A percentile compares a stretch with the other conserved stretches of the same genome.
Conservation (phyloP, 2,797 vertebrate genomes). For the Crenichthys baileyi region DNA sequence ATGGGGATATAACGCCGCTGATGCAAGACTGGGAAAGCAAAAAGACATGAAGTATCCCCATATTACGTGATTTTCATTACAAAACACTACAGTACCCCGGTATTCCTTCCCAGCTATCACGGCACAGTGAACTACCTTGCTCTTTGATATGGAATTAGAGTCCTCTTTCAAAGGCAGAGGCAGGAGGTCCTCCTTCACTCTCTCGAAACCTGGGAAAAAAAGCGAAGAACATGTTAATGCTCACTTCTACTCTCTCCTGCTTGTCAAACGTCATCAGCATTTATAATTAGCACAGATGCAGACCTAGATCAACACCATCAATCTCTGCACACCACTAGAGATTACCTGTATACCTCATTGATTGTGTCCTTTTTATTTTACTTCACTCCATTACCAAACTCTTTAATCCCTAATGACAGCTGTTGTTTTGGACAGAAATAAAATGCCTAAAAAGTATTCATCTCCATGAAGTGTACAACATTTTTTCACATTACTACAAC, state of each 20-base stretch:
- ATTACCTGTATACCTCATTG: too few species aligned
- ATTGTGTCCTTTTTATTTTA: too few species aligned
- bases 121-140: slow-evolving; percentile 85
- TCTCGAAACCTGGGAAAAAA: slow-evolving; percentile 88
- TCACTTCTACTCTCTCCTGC: not conserved
- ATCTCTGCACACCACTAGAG: too few species aligned
- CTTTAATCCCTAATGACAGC: too few species aligned
- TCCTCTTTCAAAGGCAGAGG: slow-evolving; percentile 90
- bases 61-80: slow-evolving; percentile 40
- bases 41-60: slow-evolving; percentile 18
- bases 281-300: too few species aligned
- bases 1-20: slow-evolving; percentile 25
- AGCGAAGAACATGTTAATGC: not conserved
- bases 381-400: too few species aligned
- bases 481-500: too few species aligned
- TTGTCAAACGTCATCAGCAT: not conserved
- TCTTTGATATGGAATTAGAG: slow-evolving; percentile 94
- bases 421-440: too few species aligned
- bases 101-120: not conserved
- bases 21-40: slow-evolving; percentile 25
- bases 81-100: not conserved
- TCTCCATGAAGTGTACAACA: too few species aligned
- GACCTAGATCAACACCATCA: too few species aligned
- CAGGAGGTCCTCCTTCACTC: slow-evolving; percentile 89
- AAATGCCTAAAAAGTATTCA: too few species aligned